These are phyloP conservation scores for Drosophila seguyi DNA, from an alignment of 1,140 invertebrate species.

Conservation along the genomic window DNA sequence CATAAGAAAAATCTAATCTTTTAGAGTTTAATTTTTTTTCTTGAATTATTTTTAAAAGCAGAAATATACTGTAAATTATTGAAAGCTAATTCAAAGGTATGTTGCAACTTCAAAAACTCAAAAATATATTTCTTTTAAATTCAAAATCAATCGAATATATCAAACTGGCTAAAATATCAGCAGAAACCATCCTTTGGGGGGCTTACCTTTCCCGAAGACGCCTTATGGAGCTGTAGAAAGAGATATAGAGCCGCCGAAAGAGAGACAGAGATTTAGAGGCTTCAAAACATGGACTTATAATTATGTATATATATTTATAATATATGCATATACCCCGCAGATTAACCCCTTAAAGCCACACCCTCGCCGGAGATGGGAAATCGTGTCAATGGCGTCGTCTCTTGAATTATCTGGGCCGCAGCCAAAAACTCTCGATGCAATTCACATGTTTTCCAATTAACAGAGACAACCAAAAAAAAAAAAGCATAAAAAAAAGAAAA, in stretches of 20 bases:
- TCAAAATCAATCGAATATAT: conserved; percentile 9
- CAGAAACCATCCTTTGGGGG: background rate
- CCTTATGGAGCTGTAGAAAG: conserved; percentile 73
- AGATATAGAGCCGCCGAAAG: conserved; percentile 16
- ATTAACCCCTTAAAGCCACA: conserved; percentile 16
- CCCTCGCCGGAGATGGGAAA: conserved; percentile 32
- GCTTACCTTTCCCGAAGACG: conserved; percentile 80
- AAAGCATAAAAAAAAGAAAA: conserved; percentile 3
- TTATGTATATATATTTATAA: background rate
- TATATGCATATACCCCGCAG: background rate
- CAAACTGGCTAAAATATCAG: background rate
- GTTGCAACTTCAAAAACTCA: background rate
- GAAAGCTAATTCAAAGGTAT: background rate
- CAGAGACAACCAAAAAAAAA: conserved; percentile 30
- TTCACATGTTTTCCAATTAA: conserved; percentile 42
- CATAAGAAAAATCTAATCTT: background rate
- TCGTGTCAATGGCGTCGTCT: conserved; percentile 38
- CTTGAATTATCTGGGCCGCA: conserved; percentile 38
- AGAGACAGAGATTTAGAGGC: conserved; percentile 30
- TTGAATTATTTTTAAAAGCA: background rate
- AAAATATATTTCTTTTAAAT: no score
- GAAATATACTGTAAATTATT: background rate
- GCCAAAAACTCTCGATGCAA: conserved; percentile 47
- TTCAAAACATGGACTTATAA: conserved; percentile 4
- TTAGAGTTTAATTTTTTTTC: background rate